phyloP scores from a whole-genome alignment of 2,797 vertebrate genomes.

The Ctenopoma kingsleyae region DNA sequence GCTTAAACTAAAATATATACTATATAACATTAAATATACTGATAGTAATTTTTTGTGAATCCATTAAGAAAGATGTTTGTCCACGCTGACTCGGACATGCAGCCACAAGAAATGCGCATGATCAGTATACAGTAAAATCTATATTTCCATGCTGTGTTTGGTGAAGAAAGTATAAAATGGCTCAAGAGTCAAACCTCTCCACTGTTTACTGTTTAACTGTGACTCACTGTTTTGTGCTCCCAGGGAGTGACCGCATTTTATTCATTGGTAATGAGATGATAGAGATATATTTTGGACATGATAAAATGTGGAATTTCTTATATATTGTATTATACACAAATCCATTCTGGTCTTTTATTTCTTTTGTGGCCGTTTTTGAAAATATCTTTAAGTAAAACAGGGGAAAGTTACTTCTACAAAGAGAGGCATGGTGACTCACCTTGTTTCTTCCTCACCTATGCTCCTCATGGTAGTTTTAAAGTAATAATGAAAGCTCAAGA shows the following conservation, averaged over 20 bases:
- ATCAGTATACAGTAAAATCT: slow-evolving; percentile 23
- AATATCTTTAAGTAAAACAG: no score
- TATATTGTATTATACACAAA: no score
- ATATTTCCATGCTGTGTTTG: slow-evolving; percentile 38
- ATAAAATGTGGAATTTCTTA: neutral
- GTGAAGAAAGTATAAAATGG: slow-evolving; percentile 38
- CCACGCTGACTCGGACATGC: slow-evolving; percentile 8
- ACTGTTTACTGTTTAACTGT: slow-evolving; percentile 74
- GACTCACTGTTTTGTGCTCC: slow-evolving; percentile 69
- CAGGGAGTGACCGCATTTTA: slow-evolving; percentile 56
- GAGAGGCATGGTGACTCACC: no score
- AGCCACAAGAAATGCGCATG: slow-evolving; percentile 10
- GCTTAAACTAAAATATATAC: slow-evolving; percentile 6
- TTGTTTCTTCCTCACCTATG: no score
- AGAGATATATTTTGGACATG: slow-evolving; percentile 28
- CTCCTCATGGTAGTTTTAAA: no score
- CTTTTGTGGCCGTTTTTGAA: neutral
- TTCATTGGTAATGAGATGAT: slow-evolving; percentile 62
- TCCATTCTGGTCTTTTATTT: neutral
- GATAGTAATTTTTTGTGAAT: neutral
- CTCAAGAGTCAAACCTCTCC: slow-evolving; percentile 53
- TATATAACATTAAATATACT: neutral
- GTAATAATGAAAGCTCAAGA: no score
- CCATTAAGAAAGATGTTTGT: neutral
- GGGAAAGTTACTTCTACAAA: no score